phyloP scores from a whole-genome alignment of 2,797 vertebrate species.

The Liasis olivaceus region DNA sequence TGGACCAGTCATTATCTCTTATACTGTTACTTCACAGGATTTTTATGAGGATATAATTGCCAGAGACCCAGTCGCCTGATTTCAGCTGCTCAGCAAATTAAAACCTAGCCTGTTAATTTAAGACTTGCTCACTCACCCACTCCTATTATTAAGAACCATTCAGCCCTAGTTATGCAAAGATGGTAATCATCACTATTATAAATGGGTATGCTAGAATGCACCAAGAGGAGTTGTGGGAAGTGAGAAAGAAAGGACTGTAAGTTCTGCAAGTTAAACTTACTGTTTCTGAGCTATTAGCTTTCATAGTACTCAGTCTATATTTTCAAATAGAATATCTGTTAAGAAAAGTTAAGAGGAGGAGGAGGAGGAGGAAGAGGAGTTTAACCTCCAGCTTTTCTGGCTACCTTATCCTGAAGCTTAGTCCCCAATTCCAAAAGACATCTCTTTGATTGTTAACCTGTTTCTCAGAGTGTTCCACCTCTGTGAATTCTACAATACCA shows the following conservation, averaged over 20 bases:
- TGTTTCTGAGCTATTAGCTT: constrained; percentile 26
- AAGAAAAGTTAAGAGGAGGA: constrained; percentile 18
- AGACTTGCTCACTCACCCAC: constrained; percentile 29
- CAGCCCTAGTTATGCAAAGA: constrained; percentile 50
- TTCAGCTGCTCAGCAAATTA: constrained; percentile 70
- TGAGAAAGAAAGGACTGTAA: not conserved
- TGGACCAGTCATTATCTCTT: too few species aligned
- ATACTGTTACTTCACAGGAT: too few species aligned
- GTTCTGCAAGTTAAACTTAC: not conserved
- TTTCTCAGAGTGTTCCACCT: not conserved
- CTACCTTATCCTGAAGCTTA: not conserved
- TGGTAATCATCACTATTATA: constrained; percentile 45
- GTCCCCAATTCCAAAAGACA: not conserved
- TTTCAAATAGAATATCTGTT: constrained; percentile 22
- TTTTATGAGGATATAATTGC: too few species aligned
- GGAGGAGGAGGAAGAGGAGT: not conserved
- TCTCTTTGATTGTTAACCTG: not conserved
- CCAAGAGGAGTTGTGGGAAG: constrained; percentile 31
- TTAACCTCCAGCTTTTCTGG: not conserved
- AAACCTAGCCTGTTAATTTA: constrained; percentile 58
- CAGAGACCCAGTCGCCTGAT: constrained; percentile 57
- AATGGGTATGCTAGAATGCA: constrained; percentile 43
- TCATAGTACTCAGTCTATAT: constrained; percentile 14
- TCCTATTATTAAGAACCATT: constrained; percentile 61
- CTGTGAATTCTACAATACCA: not conserved